Conservation (phyloP, 2,113 vertebrate genomes). For the Saguinus imperator region DNA sequence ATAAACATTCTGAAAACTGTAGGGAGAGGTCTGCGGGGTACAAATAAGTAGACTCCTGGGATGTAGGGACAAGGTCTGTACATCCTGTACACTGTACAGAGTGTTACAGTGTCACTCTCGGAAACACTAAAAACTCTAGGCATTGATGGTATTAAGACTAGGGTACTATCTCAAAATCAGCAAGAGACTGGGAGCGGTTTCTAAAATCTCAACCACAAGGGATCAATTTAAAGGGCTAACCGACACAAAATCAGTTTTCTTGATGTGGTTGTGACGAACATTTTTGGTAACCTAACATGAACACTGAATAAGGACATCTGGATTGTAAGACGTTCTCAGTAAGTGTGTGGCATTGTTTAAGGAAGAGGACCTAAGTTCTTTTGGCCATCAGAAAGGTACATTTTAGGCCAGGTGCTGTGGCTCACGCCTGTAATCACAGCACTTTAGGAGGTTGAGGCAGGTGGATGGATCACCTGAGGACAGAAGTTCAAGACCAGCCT, state of each 20-base stretch:
- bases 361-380: neutral
- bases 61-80: neutral
- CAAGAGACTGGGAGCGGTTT: neutral
- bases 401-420: too few species aligned
- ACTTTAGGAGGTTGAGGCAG: too few species aligned
- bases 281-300: neutral
- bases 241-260: neutral
- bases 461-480: too few species aligned
- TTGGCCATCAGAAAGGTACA: neutral
- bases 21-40: neutral
- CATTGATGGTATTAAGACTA: neutral
- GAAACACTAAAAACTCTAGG: conserved; percentile 17
- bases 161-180: neutral
- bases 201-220: neutral
- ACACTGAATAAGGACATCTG: neutral
- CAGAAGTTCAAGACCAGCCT: too few species aligned
- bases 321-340: neutral
- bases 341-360: neutral
- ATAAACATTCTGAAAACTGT: neutral
- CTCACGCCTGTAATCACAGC: too few species aligned
- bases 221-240: neutral
- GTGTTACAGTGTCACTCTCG: neutral
- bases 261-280: neutral
- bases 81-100: too few species aligned
- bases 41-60: neutral